Percentiles rank a stretch among this genome's conserved stretches.
These are phyloP conservation scores for Apodemia zela DNA, from an alignment of 2,888 invertebrate genomes.

Conservation along the genomic window DNA sequence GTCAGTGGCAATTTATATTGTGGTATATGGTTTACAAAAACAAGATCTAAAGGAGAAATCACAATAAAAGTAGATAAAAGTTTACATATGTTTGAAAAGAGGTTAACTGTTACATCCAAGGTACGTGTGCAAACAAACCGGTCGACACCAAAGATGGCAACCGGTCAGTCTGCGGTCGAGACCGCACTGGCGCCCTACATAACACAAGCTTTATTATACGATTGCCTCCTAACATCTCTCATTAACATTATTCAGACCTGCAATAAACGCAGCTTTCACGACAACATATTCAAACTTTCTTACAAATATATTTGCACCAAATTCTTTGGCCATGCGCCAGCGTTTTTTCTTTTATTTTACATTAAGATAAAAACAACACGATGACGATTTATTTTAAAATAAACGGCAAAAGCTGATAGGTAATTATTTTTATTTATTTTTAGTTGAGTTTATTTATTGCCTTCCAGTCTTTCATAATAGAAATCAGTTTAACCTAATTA, in stretches of 20 bases:
- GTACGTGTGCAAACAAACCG: constrained; percentile 61
- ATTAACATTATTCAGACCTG: constrained; percentile 4
- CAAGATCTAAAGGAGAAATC: not conserved
- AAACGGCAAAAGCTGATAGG: not conserved
- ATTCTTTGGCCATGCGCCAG: constrained; percentile 25
- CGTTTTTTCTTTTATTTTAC: not conserved
- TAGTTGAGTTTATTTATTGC: too few relatives aligned
- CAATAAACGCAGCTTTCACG: constrained; percentile 30
- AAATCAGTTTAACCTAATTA: too few relatives aligned
- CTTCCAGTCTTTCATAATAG: too few relatives aligned
- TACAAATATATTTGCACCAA: constrained; percentile 25
- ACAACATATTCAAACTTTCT: constrained; percentile 26
- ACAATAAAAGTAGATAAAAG: constrained; percentile 5
- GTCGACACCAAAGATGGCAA: constrained; percentile 72
- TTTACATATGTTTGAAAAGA: constrained; percentile 35
- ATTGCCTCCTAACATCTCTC: constrained; percentile 10
- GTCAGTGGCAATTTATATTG: too few relatives aligned
- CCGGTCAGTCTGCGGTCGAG: constrained; percentile 70
- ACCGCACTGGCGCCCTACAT: constrained; percentile 56
- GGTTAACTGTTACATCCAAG: constrained; percentile 53
- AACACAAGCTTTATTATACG: constrained; percentile 39
- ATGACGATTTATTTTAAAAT: constrained; percentile 1
- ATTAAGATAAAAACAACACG: not conserved
- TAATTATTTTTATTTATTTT: too few relatives aligned
- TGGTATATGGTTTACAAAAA: not conserved